Evolutionary conservation across 2,797 vertebrate genomes (phyloP), one percentile per base, ranked within the genome.

Genomic region (Aselliscus stoliczkanus): DNA sequence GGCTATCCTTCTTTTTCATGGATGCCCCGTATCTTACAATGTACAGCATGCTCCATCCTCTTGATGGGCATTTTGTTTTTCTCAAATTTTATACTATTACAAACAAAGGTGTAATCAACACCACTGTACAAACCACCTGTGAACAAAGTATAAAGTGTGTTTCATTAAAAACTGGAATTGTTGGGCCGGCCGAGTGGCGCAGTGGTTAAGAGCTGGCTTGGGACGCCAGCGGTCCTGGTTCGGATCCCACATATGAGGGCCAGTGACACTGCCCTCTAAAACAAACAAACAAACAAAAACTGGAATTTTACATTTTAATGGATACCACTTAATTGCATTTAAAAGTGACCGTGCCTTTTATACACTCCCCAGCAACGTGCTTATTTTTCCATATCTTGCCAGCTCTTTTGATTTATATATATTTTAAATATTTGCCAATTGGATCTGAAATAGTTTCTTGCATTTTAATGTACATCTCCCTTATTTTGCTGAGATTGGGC

Each of bases 31-130:
- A 67, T 69, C 86, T 80, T 72, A 34, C 73, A 93, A 31, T 23
- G 44, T 64, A 10, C 75, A 88, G 20, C 85, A 77, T n/a, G 84
- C 64, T 92, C 73, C 29, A 21, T 42, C 17, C 15, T 87, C 42
- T 90, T 62, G 65, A 70, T 64, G 29, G 44, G 8, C 70, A 76
- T 87, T 95, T 94, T 92, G 67, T 6, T 60, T 91, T 93, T 87
- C n/a, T 82, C 76, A 56, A 92, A 54, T 69, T 85, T 88, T 77
- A 50, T 64, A 52, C 27, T 72, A n/a, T 82, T 60, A 75, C n/a
- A 62, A 83, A 62, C 47, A 79, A 69, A 92, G 44, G 62, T 95
- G 14, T 39, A 70, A 31, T 2, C 23, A 27, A 39, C 56, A 75
- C 83, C 29, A 72, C 73, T 70, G 47, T 34, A 75, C 15, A 64